Evolutionary conservation across 2,797 vertebrate genomes (phyloP).

Genomic region (Sitta carolinensis): DNA sequence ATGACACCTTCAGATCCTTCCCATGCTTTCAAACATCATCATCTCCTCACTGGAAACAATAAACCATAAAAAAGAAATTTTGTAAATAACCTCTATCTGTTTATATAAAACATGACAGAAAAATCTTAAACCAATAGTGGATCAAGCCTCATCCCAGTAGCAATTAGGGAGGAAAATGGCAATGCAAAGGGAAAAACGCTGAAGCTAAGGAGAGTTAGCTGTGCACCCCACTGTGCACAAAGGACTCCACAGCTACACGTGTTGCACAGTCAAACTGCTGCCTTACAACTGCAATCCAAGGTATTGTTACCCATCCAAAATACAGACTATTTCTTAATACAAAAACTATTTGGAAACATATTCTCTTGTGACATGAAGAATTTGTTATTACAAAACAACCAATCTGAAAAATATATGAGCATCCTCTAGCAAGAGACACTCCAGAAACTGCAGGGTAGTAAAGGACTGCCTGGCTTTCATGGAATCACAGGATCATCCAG

Average conservation of each 20-base stretch:
- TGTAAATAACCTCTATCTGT: neutral
- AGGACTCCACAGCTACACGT: neutral
- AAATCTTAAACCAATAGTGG: neutral
- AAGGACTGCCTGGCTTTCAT: neutral
- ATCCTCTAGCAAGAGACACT: neutral
- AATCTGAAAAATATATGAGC: neutral
- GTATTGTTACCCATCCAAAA: neutral
- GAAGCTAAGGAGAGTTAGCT: neutral
- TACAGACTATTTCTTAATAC: neutral
- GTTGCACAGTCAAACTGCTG: neutral
- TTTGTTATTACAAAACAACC: neutral
- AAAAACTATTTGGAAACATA: neutral
- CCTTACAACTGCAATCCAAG: neutral
- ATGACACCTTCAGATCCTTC: neutral
- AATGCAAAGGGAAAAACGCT: neutral
- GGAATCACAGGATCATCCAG: neutral
- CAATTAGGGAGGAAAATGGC: neutral
- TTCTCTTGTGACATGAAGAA: neutral
- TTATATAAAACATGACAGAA: neutral
- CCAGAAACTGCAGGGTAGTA: neutral
- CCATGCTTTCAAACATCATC: neutral
- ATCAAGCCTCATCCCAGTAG: neutral
- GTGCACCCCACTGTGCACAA: neutral
- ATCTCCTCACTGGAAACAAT: neutral
- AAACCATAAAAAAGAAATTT: neutral